phyloP scores from a whole-genome alignment of 2,113 vertebrate species.

The Megaceryle torquata region DNA sequence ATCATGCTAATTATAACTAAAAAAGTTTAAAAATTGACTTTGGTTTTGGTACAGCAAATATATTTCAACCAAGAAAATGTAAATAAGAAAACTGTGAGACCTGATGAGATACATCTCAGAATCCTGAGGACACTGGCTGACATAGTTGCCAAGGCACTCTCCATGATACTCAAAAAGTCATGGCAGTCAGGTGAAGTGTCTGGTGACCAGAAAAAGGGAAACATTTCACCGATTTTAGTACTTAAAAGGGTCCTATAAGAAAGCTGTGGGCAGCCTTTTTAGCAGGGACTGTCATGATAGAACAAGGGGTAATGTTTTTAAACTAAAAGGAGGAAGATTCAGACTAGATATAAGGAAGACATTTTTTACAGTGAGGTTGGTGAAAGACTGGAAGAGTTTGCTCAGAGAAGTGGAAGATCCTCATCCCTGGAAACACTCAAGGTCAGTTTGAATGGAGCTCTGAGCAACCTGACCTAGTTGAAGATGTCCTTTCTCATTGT shows the following conservation, averaged over 20 bases:
- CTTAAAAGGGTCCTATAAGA: no score
- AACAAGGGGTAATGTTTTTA: not conserved
- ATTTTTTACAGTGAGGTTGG: no score
- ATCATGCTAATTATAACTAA: not conserved
- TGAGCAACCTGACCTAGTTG: not conserved
- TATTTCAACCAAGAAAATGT: not conserved
- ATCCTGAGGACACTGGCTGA: no score
- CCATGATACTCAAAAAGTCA: not conserved
- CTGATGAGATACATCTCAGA: not conserved
- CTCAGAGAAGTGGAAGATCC: no score
- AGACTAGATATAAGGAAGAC: not conserved
- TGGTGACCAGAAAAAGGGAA: not conserved
- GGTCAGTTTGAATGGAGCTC: not conserved
- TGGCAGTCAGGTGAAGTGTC: no score
- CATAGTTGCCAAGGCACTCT: not conserved
- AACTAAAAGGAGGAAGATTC: not conserved
- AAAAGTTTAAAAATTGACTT: not conserved
- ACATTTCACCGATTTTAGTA: not conserved
- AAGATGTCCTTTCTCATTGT: not conserved
- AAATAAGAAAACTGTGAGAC: not conserved
- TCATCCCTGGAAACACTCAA: not conserved
- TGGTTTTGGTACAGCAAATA: not conserved
- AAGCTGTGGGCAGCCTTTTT: no score
- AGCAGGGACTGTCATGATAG: not conserved
- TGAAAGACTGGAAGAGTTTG: no score